Percentiles rank a stretch among this genome's conserved stretches.
These are phyloP conservation scores for Benitochromis conjunctus DNA, from an alignment of 2,113 vertebrate genomes.

Conservation along the genomic window DNA sequence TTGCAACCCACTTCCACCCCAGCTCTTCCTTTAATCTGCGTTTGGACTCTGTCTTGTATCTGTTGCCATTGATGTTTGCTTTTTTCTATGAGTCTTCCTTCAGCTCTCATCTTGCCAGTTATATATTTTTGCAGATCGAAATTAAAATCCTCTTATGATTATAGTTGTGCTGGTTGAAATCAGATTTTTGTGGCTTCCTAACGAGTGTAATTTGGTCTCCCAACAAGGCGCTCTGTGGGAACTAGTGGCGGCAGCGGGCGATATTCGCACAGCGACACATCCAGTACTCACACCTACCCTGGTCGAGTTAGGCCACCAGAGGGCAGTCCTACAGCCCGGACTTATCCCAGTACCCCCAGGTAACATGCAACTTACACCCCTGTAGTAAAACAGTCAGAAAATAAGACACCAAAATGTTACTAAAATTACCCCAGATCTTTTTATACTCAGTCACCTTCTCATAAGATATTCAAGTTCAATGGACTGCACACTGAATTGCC, in stretches of 20 bases:
- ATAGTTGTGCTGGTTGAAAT: neutral
- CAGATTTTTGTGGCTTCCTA: neutral
- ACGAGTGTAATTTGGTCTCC: neutral
- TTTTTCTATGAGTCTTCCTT: no score
- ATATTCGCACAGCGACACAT: conserved; percentile 81
- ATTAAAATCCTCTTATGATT: neutral
- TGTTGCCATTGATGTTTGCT: neutral
- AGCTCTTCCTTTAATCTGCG: neutral
- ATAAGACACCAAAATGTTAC: neutral
- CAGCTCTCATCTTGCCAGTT: neutral
- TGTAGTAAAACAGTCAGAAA: neutral
- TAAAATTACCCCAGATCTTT: neutral
- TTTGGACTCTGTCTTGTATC: neutral
- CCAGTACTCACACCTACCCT: conserved; percentile 87
- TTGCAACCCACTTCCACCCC: neutral
- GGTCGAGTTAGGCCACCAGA: conserved; percentile 84
- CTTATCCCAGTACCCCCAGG: conserved; percentile 74
- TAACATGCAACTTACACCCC: neutral
- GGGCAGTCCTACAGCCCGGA: conserved; percentile 84
- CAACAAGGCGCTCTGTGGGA: conserved; percentile 85
- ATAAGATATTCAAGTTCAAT: neutral
- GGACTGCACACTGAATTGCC: neutral
- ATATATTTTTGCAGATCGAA: neutral
- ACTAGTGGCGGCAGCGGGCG: conserved; percentile 77
- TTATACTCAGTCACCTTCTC: neutral